Evolutionary conservation across 2,888 invertebrate genomes (phyloP).

Genomic region (Pyrocoelia pectoralis): DNA sequence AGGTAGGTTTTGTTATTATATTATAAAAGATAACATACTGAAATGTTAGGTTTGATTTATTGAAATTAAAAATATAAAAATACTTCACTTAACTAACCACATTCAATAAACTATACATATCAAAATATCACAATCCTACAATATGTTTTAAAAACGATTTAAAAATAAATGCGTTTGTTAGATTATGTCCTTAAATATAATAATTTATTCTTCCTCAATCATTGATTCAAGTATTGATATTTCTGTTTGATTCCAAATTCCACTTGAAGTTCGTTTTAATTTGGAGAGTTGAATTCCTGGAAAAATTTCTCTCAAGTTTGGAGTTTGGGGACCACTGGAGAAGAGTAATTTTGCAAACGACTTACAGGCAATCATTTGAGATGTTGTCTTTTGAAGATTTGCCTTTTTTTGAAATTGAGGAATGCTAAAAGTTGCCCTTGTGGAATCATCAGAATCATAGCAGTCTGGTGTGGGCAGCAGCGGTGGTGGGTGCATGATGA

Average conservation of each 20-base stretch:
- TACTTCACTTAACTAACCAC: no score
- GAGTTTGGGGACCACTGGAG: slow-evolving; percentile 69
- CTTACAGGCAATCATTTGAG: no score
- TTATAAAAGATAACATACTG: no score
- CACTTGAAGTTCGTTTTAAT: slow-evolving; percentile 76
- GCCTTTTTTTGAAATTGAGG: slow-evolving; percentile 57
- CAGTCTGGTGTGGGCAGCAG: slow-evolving; percentile 64
- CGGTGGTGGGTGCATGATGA: slow-evolving; percentile 58
- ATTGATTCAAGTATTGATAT: slow-evolving; percentile 64
- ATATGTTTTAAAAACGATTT: no score
- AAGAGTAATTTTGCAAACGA: slow-evolving; percentile 65
- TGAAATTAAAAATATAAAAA: no score
- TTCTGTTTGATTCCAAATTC: slow-evolving; percentile 78
- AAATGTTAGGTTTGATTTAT: no score
- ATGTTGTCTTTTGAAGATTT: slow-evolving; percentile 23
- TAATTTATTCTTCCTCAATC: slow-evolving; percentile 22
- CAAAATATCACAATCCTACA: no score
- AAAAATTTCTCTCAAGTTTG: slow-evolving; percentile 74
- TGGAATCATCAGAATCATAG: slow-evolving; percentile 64
- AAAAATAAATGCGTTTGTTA: no score
- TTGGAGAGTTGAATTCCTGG: slow-evolving; percentile 70
- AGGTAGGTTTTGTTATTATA: no score
- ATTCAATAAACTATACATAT: no score
- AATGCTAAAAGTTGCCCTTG: slow-evolving; percentile 50
- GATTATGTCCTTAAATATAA: no score